phyloP scores from a whole-genome alignment of 2,797 vertebrate species.

The Enteromius viviparus region DNA sequence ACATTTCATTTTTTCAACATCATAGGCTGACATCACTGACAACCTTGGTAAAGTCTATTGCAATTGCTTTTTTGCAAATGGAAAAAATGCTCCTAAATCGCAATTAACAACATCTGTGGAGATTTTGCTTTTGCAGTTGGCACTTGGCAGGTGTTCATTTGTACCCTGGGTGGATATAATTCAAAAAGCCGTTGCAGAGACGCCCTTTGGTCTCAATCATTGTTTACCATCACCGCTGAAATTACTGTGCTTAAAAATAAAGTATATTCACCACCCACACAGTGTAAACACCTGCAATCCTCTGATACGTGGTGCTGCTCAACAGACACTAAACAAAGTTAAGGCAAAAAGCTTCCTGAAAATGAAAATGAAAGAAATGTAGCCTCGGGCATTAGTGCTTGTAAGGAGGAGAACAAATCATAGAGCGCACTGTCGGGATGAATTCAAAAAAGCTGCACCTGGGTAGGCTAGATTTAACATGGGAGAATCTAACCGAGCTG shows the following conservation, averaged over 20 bases:
- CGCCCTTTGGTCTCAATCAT: slow-evolving; percentile 18
- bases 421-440: slow-evolving; percentile 51
- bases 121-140: neutral
- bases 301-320: slow-evolving; percentile 9
- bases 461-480: slow-evolving; percentile 38
- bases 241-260: slow-evolving; percentile 35
- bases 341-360: slow-evolving; percentile 34
- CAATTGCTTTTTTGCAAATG: neutral
- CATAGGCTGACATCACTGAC: neutral
- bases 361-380: slow-evolving; percentile 34
- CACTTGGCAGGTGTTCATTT: neutral
- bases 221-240: slow-evolving; percentile 29
- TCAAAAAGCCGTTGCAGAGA: neutral
- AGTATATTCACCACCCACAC: slow-evolving; percentile 23
- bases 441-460: slow-evolving; percentile 56
- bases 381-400: slow-evolving; percentile 49
- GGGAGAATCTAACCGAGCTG: slow-evolving; percentile 19
- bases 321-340: slow-evolving; percentile 45
- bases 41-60: neutral
- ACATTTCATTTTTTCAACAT: neutral
- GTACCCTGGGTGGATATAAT: neutral
- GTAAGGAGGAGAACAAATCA: slow-evolving; percentile 56
- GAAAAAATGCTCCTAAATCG: neutral
- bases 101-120: neutral
- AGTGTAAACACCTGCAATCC: slow-evolving; percentile 16